Percentiles rank a stretch among this genome's conserved stretches.
Conservation (phyloP, 2,113 vertebrate species). For the Loxodonta africana region DNA sequence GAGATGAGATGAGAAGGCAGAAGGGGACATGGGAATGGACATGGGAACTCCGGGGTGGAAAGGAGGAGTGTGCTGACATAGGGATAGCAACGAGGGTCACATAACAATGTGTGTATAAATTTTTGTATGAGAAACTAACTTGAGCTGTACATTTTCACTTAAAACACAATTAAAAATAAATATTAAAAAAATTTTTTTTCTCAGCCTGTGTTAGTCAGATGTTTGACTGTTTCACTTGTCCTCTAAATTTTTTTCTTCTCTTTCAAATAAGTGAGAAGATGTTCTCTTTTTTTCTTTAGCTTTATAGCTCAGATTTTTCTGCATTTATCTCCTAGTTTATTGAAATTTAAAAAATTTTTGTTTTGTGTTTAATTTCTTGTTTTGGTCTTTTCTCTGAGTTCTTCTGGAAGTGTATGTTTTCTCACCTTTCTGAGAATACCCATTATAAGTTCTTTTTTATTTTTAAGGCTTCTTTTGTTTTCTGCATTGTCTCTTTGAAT, state of each 20-base stretch:
- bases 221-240: constrained; percentile 30
- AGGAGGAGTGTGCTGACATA: too few relatives aligned
- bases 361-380: constrained; percentile 31
- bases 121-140: too few relatives aligned
- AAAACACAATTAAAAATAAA: too few relatives aligned
- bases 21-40: too few relatives aligned
- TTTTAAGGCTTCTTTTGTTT: background rate
- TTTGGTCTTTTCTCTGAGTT: constrained; percentile 35
- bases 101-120: too few relatives aligned
- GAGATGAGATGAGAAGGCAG: too few relatives aligned
- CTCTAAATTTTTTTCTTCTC: background rate
- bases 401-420: background rate
- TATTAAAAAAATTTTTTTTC: background rate
- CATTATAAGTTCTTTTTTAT: background rate
- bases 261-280: background rate
- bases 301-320: constrained; percentile 1
- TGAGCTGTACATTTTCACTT: too few relatives aligned
- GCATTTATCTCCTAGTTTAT: constrained; percentile 1
- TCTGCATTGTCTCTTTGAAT: background rate
- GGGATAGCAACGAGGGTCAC: too few relatives aligned
- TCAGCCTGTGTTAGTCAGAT: constrained; percentile 21
- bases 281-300: constrained; percentile 20
- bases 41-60: too few relatives aligned
- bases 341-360: background rate
- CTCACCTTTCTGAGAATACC: background rate